Evolutionary conservation across 2,113 vertebrate genomes (phyloP).

Genomic region (Arizona elegans): DNA sequence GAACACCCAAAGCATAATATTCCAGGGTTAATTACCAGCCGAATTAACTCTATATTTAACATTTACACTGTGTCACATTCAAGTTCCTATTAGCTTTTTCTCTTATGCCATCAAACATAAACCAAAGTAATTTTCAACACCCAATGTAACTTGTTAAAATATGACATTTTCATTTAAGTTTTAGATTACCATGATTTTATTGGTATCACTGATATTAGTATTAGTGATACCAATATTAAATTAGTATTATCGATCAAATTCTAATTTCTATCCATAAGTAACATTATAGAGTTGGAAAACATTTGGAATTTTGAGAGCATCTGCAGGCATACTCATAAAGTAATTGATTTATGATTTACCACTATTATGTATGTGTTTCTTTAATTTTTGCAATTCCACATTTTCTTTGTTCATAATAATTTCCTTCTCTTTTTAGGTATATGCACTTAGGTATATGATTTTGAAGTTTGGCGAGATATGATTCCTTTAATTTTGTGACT

Average conservation of each 20-base stretch:
- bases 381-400: not conserved
- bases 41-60: constrained; percentile 61
- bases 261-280: not conserved
- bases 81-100: constrained; percentile 53
- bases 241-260: not conserved
- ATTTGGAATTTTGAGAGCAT: not conserved
- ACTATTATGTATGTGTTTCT: constrained; percentile 19
- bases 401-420: not conserved
- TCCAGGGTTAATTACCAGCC: constrained; percentile 49
- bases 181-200: constrained; percentile 28
- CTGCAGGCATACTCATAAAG: not conserved
- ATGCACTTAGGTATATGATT: not conserved
- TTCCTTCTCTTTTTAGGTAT: not conserved
- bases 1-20: constrained; percentile 27
- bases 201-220: constrained; percentile 6
- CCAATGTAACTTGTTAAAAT: constrained; percentile 15
- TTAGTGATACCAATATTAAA: too few relatives aligned
- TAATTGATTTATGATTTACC: not conserved
- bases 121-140: constrained; percentile 41
- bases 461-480: not conserved
- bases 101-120: constrained; percentile 46
- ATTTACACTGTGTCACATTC: constrained; percentile 45
- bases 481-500: not conserved
- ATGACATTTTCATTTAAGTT: constrained; percentile 44
- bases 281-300: not conserved